Evolutionary conservation across 2,797 vertebrate genomes (phyloP), one percentile per base, ranked within the genome.

Genomic region (Lycodopsis pacificus): DNA sequence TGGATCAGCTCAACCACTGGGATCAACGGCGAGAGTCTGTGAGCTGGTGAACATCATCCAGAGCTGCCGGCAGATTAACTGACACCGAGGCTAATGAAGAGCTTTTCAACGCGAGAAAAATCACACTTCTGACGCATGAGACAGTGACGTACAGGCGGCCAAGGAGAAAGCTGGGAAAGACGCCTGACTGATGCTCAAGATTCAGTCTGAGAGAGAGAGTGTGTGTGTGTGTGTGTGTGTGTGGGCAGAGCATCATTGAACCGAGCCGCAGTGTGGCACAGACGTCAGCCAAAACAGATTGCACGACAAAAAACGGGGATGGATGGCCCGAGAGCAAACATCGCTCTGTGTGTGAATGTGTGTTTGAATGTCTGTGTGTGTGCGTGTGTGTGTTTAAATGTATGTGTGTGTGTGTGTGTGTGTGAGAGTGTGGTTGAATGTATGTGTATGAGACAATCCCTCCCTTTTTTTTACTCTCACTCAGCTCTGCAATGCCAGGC

Each of bases 221-320:
- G 54, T 27, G 42, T 53, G 46, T 65, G 61, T 40, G 65, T 65
- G 62, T 54, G 72, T 14, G 67, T 56, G 71, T 63, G 58, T 58
- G 80, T 30, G 67, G 11, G 73, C 49, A 46, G 71, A 65, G 25
- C 22, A 77, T 77, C 70, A 27, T 9, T 77, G 63, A 74, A 69
- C 58, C 30, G 56, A 77, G 75, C 61, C 0, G 62, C 81, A 51
- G 65, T 64, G 70, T 66, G 72, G 59, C 40, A 19, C n/a, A 17
- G 56, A 79, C 75, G 71, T 81, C 82, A 86, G 78, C 54, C 77
- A 72, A 70, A 81, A 81, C 76, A 79, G 80, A 88, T 66, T 71
- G 63, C 36, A 75, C 9, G 25, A 77, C 78, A 80, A 71, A 64
- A 68, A 73, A 57, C 3, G 30, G 82, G 71, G 80, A 80, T 64